Conservation (phyloP, 2,888 invertebrate genomes). For the Craniophora ligustri region DNA sequence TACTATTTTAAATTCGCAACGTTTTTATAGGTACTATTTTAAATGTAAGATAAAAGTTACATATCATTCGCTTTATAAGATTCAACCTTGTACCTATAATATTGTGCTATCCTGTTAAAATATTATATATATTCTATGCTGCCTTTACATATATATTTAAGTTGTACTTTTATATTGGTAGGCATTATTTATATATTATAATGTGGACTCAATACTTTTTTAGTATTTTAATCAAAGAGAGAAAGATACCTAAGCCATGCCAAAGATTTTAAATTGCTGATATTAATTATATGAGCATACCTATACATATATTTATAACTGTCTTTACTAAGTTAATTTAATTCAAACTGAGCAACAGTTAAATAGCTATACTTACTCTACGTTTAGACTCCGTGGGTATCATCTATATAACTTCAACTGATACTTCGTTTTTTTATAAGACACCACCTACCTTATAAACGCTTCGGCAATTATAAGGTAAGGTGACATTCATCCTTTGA, state of each 20-base stretch:
- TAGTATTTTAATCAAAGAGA: slow-evolving; percentile 27
- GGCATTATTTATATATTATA: slow-evolving; percentile 37
- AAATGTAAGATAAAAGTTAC: slow-evolving; percentile 81
- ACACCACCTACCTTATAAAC: too few relatives aligned
- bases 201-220: slow-evolving; percentile 21
- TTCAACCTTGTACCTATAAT: slow-evolving; percentile 66
- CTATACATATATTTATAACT: not conserved
- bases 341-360: slow-evolving; percentile 24
- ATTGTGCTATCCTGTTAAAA: slow-evolving; percentile 66
- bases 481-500: too few relatives aligned
- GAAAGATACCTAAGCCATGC: slow-evolving; percentile 8
- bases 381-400: too few relatives aligned
- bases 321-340: not conserved
- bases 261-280: slow-evolving; percentile 29
- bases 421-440: too few relatives aligned
- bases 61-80: slow-evolving; percentile 89
- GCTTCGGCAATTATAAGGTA: too few relatives aligned
- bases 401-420: too few relatives aligned
- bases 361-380: slow-evolving; percentile 10
- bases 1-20: slow-evolving; percentile 73
- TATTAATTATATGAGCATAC: slow-evolving; percentile 10
- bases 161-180: slow-evolving; percentile 46
- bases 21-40: slow-evolving; percentile 67
- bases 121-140: slow-evolving; percentile 70
- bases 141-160: slow-evolving; percentile 63